These are phyloP conservation scores for Phyto melanocephala DNA, from an alignment of 2,888 invertebrate genomes.

Conservation along the genomic window DNA sequence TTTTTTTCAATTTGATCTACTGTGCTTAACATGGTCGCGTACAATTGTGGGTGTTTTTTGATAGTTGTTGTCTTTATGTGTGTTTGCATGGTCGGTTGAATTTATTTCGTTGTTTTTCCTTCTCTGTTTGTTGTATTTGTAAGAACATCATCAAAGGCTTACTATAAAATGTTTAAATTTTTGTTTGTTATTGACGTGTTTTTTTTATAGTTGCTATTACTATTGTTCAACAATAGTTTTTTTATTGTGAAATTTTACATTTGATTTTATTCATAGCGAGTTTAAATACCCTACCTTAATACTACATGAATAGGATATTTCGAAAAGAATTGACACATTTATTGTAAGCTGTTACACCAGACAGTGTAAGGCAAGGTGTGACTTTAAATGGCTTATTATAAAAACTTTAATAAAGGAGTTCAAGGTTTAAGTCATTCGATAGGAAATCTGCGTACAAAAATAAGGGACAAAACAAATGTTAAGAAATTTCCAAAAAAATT, in stretches of 20 bases:
- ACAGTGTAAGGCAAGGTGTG: no score
- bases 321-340: no score
- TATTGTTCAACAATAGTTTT: background rate
- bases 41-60: background rate
- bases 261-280: background rate
- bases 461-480: no score
- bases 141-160: constrained; percentile 23
- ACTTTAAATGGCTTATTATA: no score
- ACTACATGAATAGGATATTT: background rate
- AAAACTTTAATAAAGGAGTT: no score
- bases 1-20: no score
- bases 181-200: background rate
- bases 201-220: background rate
- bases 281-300: background rate
- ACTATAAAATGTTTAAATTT: background rate
- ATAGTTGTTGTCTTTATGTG: background rate
- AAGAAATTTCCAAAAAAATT: no score
- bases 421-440: no score
- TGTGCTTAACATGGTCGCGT: no score
- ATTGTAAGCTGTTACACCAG: no score
- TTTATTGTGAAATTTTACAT: background rate
- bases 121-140: background rate
- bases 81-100: constrained; percentile 1
- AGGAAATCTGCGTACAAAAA: no score
- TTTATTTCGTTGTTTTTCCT: background rate